Evolutionary conservation across 2,888 invertebrate genomes (phyloP), one percentile per base, ranked within the genome.

Genomic region (Athetis lepigone): DNA sequence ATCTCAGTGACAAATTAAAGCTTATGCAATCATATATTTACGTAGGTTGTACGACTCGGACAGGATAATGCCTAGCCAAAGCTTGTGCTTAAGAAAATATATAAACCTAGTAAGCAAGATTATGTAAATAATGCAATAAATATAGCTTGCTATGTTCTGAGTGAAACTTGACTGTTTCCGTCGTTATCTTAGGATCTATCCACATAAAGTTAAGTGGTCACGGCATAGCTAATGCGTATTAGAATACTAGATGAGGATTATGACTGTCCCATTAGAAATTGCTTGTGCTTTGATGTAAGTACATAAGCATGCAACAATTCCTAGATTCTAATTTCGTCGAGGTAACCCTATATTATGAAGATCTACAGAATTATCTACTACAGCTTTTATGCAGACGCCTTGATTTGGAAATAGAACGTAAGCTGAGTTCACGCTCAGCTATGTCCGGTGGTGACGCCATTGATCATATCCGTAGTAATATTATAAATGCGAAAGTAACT

Each of bases 1-100:
- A 83, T 78, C 60, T 77, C 71, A 55, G 55, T 56, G 70, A 62
- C 64, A 68, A 77, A 83, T 83, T 76, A 78, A 80, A 77, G 75
- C 70, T 72, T 64, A 59, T 73, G 51, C 27, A 63, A 67, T 46
- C 56, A 63, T 70, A 47, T 29, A 61, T 56, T 4, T 39, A 51
- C 4, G 16, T 47, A 43, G 13, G 2, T 33, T 33, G 13, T 33
- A 13, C 2, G 33, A 8, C 33, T 13, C 2, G 3, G 4, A 13
- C 33, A 1, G 13, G 4, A 13, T 13, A 8, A 13, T 4, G 13
- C 13, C 4, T 13, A 33, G 33, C 33, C 13, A 33, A 33, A 33
- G 33, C 33, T 4, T 13, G 13, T 33, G 33, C 33, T 33, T 33
- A 33, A 33, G 33, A 33, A 33, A 33, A 4, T 13, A 33, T 29